These are phyloP conservation scores for Anoplopoma fimbria DNA, from an alignment of 2,113 vertebrate species.

Conservation along the genomic window DNA sequence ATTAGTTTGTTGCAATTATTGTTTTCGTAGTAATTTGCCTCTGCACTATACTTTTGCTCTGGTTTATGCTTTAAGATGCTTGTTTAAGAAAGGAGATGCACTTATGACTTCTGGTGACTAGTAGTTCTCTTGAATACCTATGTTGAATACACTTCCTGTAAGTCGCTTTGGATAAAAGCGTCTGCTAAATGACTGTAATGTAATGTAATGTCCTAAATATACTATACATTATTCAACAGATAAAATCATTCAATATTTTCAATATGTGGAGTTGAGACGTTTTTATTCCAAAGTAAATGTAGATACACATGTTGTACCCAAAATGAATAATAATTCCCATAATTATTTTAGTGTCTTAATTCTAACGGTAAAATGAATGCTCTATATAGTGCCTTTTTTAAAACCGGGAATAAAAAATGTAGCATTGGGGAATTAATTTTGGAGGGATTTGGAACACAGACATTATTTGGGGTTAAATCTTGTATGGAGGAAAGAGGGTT, in stretches of 20 bases:
- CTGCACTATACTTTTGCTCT: too few relatives aligned
- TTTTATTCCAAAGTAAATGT: not conserved
- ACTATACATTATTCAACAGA: not conserved
- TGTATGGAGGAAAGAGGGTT: not conserved
- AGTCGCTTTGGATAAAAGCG: too few relatives aligned
- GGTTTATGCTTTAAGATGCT: too few relatives aligned
- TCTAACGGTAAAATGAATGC: not conserved
- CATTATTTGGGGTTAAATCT: not conserved
- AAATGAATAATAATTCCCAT: not conserved
- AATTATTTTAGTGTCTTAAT: not conserved
- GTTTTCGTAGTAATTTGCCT: too few relatives aligned
- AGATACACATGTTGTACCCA: not conserved
- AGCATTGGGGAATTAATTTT: not conserved
- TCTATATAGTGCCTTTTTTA: not conserved
- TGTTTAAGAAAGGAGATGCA: too few relatives aligned
- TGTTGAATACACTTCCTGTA: too few relatives aligned
- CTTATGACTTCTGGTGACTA: too few relatives aligned
- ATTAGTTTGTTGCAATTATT: too few relatives aligned
- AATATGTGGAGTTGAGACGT: not conserved
- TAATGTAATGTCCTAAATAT: not conserved
- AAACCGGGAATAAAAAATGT: not conserved
- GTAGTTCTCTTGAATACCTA: too few relatives aligned
- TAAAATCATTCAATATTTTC: not conserved
- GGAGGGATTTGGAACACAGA: not conserved
- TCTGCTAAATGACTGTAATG: too few relatives aligned